Evolutionary conservation across 1,140 invertebrate species (phyloP).

Genomic region (Pseudomyrmex sp.): DNA sequence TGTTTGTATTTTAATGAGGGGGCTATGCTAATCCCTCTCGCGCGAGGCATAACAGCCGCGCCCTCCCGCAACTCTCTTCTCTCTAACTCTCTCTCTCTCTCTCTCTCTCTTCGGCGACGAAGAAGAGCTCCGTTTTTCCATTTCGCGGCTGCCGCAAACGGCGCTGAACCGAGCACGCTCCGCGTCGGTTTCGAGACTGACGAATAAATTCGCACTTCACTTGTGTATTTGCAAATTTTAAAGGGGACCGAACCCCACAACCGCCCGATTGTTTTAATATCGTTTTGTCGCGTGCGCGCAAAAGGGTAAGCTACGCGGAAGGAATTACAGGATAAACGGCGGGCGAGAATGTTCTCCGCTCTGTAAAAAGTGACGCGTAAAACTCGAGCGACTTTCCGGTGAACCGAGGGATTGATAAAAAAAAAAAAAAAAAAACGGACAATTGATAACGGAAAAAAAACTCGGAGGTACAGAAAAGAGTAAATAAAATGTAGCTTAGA

Average conservation of each 20-base stretch:
- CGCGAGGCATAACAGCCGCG: constrained; percentile 68
- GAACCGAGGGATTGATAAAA: background rate
- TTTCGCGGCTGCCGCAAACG: constrained; percentile 69
- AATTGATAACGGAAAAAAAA: too few species aligned
- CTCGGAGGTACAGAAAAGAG: too few species aligned
- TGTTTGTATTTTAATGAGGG: constrained; percentile 84
- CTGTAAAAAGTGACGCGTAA: background rate
- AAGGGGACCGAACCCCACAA: constrained; percentile 66
- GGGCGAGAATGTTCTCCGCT: background rate
- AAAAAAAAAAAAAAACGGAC: background rate
- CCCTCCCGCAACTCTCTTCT: background rate
- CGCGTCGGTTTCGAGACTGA: constrained; percentile 64
- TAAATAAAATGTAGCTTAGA: background rate
- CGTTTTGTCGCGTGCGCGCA: constrained; percentile 58
- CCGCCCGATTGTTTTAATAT: constrained; percentile 78
- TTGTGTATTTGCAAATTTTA: constrained; percentile 75
- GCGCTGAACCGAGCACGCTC: constrained; percentile 63
- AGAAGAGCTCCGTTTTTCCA: constrained; percentile 77
- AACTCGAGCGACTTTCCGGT: background rate
- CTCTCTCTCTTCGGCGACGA: constrained; percentile 52
- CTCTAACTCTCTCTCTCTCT: constrained; percentile 64
- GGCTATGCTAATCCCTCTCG: constrained; percentile 82
- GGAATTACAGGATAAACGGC: constrained; percentile 39
- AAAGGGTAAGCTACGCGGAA: constrained; percentile 4
- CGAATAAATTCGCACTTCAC: constrained; percentile 76